Evolutionary conservation across 2,113 vertebrate genomes (phyloP).

Genomic region (Trachemys scripta): DNA sequence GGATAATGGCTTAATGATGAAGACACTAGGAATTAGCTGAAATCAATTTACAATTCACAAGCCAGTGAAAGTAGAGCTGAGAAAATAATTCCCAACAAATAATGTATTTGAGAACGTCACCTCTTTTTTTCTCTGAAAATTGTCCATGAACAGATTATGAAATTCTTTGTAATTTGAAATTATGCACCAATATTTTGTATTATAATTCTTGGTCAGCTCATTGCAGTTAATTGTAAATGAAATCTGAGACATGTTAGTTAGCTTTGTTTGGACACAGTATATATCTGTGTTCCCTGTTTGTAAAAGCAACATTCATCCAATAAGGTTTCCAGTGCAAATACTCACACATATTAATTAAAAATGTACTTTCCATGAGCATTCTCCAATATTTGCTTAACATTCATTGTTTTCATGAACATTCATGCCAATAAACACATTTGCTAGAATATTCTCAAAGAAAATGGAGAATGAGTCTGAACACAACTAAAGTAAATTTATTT

Average conservation of each 20-base stretch:
- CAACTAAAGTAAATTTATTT: neutral
- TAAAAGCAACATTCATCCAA: neutral
- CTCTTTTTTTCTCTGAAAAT: neutral
- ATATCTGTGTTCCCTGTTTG: neutral
- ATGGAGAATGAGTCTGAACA: neutral
- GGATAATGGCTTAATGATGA: neutral
- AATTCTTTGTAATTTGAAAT: neutral
- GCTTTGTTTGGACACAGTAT: accelerated
- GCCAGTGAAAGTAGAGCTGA: neutral
- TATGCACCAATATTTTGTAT: accelerated
- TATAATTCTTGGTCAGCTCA: neutral
- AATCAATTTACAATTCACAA: neutral
- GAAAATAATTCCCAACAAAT: conserved; percentile 1
- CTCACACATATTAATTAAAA: neutral
- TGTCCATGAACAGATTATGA: neutral
- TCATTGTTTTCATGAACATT: neutral
- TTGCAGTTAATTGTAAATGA: neutral
- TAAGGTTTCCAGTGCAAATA: neutral
- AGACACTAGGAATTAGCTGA: conserved; percentile 20
- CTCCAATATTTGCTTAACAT: neutral
- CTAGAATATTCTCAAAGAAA: neutral
- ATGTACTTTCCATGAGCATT: neutral
- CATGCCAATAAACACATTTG: neutral
- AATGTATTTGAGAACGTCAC: neutral
- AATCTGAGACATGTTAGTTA: neutral